phyloP scores from a whole-genome alignment of 2,113 vertebrate species.

The Thunnus thynnus region DNA sequence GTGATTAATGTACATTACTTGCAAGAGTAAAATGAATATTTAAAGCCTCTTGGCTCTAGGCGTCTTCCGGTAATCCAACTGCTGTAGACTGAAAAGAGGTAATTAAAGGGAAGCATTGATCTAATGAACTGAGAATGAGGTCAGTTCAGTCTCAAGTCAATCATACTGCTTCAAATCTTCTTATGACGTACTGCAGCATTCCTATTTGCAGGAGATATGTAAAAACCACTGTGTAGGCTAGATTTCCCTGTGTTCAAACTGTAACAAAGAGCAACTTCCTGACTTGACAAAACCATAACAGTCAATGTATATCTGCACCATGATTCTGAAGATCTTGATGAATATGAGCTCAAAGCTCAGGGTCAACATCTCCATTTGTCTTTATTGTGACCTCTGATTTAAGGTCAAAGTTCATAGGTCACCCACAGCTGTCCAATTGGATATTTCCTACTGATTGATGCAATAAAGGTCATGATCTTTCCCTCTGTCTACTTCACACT shows the following conservation, averaged over 20 bases:
- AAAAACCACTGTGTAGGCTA: background rate
- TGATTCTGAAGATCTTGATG: constrained; percentile 7
- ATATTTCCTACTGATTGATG: constrained; percentile 24
- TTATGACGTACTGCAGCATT: background rate
- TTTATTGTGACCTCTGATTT: constrained; percentile 35
- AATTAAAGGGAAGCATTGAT: constrained; percentile 63
- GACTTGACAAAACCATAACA: background rate
- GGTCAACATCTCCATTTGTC: constrained; percentile 31
- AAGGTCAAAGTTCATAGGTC: constrained; percentile 53
- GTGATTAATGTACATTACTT: constrained; percentile 24
- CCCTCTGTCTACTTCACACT: background rate
- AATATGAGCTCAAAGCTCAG: constrained; percentile 13
- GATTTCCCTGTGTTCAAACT: background rate
- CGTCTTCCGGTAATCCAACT: constrained; percentile 43
- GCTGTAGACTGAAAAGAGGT: constrained; percentile 49
- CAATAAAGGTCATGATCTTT: constrained; percentile 5
- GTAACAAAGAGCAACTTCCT: background rate
- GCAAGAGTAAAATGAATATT: constrained; percentile 39
- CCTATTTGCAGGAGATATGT: background rate
- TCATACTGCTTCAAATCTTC: constrained; percentile 17
- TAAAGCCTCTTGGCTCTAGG: constrained; percentile 19
- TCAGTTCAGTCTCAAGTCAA: constrained; percentile 43
- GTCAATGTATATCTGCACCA: background rate
- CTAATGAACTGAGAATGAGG: constrained; percentile 55
- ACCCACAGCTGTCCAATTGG: background rate